Evolutionary conservation across 2,113 vertebrate genomes (phyloP), one percentile per base, ranked within the genome.

Genomic region (Trochalopteron elliotii): DNA sequence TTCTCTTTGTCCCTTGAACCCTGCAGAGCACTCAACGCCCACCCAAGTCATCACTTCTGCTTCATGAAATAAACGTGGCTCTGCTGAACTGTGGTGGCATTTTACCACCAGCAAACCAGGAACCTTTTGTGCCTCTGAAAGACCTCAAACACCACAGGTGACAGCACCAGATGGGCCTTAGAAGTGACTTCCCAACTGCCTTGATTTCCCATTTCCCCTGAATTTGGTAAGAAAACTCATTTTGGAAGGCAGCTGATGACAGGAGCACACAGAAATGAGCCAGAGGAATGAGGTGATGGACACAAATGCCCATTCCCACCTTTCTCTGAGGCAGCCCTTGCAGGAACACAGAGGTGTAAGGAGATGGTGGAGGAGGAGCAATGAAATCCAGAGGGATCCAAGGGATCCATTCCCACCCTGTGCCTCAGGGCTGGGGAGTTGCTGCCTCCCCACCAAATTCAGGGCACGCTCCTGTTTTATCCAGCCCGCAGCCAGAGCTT

Each of bases 401-500:
- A 42, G 24, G 64, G 75, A 78, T 27, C 33, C 20, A 19, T n/a
- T 81, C 20, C 50, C 40, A 53, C 18, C 28, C 68, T 37, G 3
- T 10, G 67, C 85, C 3, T 0, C 56, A 9, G 90, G 78, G 74
- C 47, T 47, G 55, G 37, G 77, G 59, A 40, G 57, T 1, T 49
- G 37, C 68, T 1, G 0, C 91, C 89, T 19, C 40, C 76, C 50
- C 40, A 57, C 65, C 45, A 12, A 76, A 55, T 19, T 21, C 27
- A 33, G 88, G 45, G 79, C 74, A 33, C 0, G 0, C 44, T 68
- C 63, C 1, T 39, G 4, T 15, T 94, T 93, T 37, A 28, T 1
- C 69, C 79, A 90, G 92, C 92, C 90, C 15, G 74, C 88, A 77
- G 95, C 37, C 71, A 93, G 12, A 27, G 56, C 27, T 89, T 86